Evolutionary conservation across 2,888 invertebrate species (phyloP).

Genomic region (Deladenus siricidicola): DNA sequence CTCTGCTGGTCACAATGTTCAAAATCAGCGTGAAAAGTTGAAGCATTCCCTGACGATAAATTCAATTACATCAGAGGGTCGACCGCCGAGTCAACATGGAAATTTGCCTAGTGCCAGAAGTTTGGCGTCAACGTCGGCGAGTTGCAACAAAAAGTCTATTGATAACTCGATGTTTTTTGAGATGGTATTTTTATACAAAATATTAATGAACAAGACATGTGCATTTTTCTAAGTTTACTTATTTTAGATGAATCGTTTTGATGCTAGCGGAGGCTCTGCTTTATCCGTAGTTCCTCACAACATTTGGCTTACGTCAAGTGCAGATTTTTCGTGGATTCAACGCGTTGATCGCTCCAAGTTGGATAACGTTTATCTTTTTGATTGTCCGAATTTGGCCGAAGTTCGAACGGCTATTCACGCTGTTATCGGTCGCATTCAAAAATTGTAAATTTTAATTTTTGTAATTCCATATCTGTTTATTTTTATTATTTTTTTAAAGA

Average conservation of each 20-base stretch:
- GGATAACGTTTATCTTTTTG: conserved; percentile 26
- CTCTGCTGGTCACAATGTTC: neutral
- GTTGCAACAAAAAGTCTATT: neutral
- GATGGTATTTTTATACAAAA: conserved; percentile 14
- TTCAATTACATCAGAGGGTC: neutral
- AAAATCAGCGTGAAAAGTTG: neutral
- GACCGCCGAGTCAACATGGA: neutral
- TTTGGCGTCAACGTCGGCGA: neutral
- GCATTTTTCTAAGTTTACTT: neutral
- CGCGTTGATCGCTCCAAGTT: conserved; percentile 14
- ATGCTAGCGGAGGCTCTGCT: neutral
- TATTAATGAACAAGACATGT: neutral
- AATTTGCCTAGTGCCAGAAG: neutral
- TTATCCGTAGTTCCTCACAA: conserved; percentile 8
- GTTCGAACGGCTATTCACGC: conserved; percentile 36
- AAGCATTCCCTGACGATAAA: neutral
- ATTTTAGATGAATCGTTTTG: conserved; percentile 1
- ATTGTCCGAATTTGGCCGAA: conserved; percentile 31
- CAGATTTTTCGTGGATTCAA: conserved; percentile 30
- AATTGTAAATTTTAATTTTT: conserved; percentile 35
- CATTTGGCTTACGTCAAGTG: conserved; percentile 27
- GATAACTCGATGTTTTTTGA: neutral
- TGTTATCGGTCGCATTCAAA: conserved; percentile 45
- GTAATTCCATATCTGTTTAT: neutral
- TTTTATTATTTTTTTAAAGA: neutral